Evolutionary conservation across 2,797 vertebrate genomes (phyloP).

Genomic region (Lates japonicus): DNA sequence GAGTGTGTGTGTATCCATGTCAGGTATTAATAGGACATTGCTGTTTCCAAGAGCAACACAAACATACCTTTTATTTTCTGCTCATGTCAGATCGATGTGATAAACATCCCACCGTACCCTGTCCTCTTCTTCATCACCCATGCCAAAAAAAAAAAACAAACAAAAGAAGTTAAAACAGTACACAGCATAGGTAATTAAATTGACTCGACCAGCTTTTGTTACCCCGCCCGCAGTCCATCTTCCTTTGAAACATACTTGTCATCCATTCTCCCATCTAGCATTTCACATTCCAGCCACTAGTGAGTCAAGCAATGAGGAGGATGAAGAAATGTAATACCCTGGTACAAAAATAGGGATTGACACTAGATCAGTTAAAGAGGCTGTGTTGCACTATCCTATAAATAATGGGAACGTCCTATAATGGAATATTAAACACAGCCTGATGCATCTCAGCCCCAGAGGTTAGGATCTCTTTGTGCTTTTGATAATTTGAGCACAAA

Average conservation of each 20-base stretch:
- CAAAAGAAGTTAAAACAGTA: background rate
- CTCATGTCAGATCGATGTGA: conserved; percentile 43
- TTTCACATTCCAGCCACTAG: no score
- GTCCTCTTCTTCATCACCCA: conserved; percentile 37
- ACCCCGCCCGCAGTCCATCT: background rate
- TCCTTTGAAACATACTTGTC: background rate
- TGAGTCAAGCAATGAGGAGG: no score
- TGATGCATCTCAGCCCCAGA: conserved; percentile 7
- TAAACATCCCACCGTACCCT: conserved; percentile 51
- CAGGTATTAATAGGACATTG: conserved; percentile 21
- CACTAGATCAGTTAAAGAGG: conserved; percentile 32
- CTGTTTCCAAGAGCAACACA: conserved; percentile 45
- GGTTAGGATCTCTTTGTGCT: conserved; percentile 37
- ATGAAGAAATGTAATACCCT: no score
- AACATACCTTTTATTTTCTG: conserved; percentile 36
- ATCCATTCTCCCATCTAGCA: conserved; percentile 4
- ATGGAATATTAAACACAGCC: conserved; percentile 58
- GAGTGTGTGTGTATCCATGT: background rate
- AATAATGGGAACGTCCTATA: conserved; percentile 57
- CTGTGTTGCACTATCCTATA: conserved; percentile 53
- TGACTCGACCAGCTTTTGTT: no score
- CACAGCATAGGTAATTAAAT: background rate
- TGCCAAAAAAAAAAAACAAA: background rate
- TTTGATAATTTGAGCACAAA: background rate
- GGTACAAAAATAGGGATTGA: background rate